Percentiles rank a stretch among this genome's conserved stretches.
Evolutionary conservation across 2,797 vertebrate species (phyloP).

Genomic region (Poecile montanus): DNA sequence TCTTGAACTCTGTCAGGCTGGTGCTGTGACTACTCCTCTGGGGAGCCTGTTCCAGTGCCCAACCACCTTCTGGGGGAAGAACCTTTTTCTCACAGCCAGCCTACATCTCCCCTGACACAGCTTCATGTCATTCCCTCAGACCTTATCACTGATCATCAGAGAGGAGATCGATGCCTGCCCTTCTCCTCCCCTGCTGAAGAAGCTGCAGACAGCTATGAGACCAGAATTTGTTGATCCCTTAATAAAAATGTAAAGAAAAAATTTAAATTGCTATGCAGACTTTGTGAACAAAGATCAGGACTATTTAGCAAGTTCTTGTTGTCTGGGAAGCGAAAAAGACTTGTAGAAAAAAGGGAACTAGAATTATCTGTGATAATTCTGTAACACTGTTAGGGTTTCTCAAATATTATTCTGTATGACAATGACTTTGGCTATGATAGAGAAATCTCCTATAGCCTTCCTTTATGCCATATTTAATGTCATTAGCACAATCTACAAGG

Average conservation of each 20-base stretch:
- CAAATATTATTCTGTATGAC: background rate
- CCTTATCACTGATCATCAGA: background rate
- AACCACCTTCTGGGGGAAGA: fast-evolving
- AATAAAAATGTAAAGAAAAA: background rate
- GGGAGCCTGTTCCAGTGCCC: background rate
- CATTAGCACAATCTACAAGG: background rate
- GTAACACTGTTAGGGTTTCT: background rate
- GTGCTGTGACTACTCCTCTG: background rate
- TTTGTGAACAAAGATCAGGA: background rate
- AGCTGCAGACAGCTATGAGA: background rate
- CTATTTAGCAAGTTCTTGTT: background rate
- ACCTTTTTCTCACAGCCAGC: background rate
- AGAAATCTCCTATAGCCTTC: background rate
- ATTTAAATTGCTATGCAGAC: background rate
- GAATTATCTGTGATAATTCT: background rate
- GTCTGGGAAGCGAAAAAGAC: background rate
- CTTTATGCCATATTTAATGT: background rate
- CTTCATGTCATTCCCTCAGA: background rate
- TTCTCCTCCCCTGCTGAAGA: fast-evolving
- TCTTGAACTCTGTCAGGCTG: background rate
- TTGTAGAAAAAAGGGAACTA: background rate
- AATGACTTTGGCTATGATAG: background rate
- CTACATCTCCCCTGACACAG: background rate
- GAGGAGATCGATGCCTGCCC: background rate
- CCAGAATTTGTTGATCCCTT: background rate